phyloP scores from a whole-genome alignment of 2,888 invertebrate species.

The Drosophila tanythrix region DNA sequence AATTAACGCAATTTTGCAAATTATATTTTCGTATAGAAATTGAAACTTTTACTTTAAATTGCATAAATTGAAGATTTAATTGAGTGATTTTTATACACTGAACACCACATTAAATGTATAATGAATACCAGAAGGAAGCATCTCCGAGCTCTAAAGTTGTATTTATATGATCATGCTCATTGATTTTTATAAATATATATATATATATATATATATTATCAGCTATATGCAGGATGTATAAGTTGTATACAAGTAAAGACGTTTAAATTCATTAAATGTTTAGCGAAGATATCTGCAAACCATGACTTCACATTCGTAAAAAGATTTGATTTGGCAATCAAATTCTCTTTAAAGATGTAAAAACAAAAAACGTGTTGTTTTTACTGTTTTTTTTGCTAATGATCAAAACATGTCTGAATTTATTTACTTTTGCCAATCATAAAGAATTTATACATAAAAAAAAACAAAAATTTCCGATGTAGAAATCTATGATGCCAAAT shows the following conservation, averaged over 20 bases:
- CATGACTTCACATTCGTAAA: neutral
- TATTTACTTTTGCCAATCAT: constrained; percentile 36
- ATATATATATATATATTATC: neutral
- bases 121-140: neutral
- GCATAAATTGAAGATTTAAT: neutral
- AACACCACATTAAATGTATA: neutral
- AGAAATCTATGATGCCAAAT: constrained; percentile 28
- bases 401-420: constrained; percentile 25
- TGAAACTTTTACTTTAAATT: neutral
- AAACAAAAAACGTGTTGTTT: constrained; percentile 1
- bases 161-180: neutral
- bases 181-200: neutral
- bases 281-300: neutral
- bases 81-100: neutral
- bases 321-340: constrained; percentile 14
- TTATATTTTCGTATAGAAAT: neutral
- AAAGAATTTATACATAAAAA: neutral
- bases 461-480: neutral
- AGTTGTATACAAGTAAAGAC: neutral
- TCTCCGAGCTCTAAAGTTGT: neutral
- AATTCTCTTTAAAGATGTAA: constrained; percentile 12
- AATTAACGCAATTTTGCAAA: constrained; percentile 45
- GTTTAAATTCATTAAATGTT: neutral
- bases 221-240: neutral
- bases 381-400: constrained; percentile 14